These are phyloP conservation scores for Belonocnema kinseyi DNA, from an alignment of 1,140 invertebrate genomes.

Conservation along the genomic window DNA sequence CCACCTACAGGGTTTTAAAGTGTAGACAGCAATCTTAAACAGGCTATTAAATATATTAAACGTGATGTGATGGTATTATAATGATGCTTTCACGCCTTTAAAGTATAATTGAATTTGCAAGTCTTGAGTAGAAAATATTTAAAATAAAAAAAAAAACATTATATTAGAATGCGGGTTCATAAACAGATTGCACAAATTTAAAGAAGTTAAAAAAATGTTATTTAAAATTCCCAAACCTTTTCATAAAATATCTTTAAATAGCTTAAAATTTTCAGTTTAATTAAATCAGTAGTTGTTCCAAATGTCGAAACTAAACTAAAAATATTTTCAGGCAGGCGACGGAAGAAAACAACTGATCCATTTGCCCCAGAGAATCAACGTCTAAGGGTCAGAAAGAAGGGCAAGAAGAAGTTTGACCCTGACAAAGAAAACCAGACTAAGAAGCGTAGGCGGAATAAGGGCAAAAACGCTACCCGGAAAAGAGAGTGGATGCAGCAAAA, in stretches of 20 bases:
- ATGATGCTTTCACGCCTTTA: conserved; percentile 31
- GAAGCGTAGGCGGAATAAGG: conserved; percentile 37
- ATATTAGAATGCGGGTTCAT: neutral
- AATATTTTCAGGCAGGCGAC: conserved; percentile 57
- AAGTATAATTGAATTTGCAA: conserved; percentile 36
- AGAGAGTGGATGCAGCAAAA: conserved; percentile 50
- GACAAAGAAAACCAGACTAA: conserved; percentile 43
- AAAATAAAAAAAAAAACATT: neutral
- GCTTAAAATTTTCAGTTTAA: too few relatives aligned
- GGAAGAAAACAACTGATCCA: conserved; percentile 63
- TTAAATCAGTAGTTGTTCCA: too few relatives aligned
- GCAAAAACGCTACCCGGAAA: conserved; percentile 37
- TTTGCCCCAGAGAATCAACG: conserved; percentile 65
- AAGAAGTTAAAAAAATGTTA: too few relatives aligned
- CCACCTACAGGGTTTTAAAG: conserved; percentile 16
- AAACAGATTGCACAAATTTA: too few relatives aligned
- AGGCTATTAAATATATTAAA: conserved; percentile 13
- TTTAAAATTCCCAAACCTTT: too few relatives aligned
- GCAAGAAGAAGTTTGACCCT: conserved; percentile 51
- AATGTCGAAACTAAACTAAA: neutral
- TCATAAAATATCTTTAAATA: too few relatives aligned
- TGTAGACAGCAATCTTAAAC: conserved; percentile 10
- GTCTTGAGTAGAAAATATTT: conserved; percentile 11
- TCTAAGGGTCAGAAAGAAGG: conserved; percentile 61
- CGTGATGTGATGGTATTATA: neutral